Conservation (phyloP, 2,797 vertebrate species). For the Neopelma chrysocephalum region DNA sequence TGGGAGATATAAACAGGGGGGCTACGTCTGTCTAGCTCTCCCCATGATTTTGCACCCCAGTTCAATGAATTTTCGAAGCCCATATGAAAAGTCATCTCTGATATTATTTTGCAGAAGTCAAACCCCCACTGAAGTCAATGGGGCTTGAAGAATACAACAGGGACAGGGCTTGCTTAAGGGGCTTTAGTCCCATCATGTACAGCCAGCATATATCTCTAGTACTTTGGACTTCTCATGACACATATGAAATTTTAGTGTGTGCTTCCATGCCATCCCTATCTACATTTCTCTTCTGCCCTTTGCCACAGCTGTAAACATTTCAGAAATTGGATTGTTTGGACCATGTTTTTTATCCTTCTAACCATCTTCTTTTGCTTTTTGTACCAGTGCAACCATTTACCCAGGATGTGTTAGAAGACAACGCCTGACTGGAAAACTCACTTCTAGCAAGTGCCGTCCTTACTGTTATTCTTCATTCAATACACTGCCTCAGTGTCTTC, state of each 20-base stretch:
- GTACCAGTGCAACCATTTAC: neutral
- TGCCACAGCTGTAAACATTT: neutral
- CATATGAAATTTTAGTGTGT: neutral
- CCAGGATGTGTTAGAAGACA: neutral
- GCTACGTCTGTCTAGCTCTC: neutral
- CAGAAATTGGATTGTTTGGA: neutral
- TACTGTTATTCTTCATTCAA: neutral
- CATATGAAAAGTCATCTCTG: neutral
- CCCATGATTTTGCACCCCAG: neutral
- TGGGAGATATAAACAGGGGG: accelerated
- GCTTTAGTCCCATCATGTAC: neutral
- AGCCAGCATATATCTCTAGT: neutral
- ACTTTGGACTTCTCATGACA: neutral
- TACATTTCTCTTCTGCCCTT: neutral
- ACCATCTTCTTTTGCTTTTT: neutral
- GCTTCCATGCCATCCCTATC: neutral
- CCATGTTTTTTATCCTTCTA: neutral
- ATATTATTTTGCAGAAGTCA: neutral
- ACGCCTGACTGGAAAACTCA: neutral
- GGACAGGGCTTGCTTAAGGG: neutral
- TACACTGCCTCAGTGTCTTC: neutral
- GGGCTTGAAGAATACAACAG: neutral
- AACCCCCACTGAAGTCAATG: neutral
- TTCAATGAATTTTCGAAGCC: neutral
- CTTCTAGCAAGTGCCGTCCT: neutral